Base-by-base conservation (phyloP, 2,888 invertebrate genomes). In the Melanargia galathea region DNA sequence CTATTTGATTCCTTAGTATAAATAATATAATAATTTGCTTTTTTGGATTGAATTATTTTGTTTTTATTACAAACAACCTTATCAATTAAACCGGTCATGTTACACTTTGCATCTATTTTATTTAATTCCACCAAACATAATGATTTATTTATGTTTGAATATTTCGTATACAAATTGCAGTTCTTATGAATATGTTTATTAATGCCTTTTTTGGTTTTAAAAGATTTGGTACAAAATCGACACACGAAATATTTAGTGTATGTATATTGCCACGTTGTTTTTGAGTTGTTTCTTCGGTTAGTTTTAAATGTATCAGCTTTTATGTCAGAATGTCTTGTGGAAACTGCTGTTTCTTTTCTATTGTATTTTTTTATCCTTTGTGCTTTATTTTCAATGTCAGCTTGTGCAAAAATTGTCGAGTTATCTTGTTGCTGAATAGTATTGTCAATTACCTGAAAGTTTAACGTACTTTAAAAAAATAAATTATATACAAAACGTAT, bases 31-130 rank as follows among this genome's bases (percentile, higher is more conserved):
- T 79, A 87, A 45, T 73, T 64, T 0, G 67, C 62, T 64, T 74
- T 71, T 46, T 71, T 65, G 62, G 75, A 70, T 68, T 73, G 65
- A 54, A 86, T 69, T 51, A 89, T 81, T 74, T 75, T 83, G 54
- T 79, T 70, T 26, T 65, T 66, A 66, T 68, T 73, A 48, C 76
- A 70, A 7, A 84, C 81, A 51, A 90, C 81, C 65, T 77, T 73
- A 46, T 76, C 73, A 22, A 54, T 63, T 10, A 67, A 66, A 13
- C 81, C 81, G 18, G 84, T 85, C 35, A 80, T 48, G 68, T 90
- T 90, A 13, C 75, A 73, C 68, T 76, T 77, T 1, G 65, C 60
- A 66, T 87, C 86, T 46, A 79, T 56, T 75, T 80, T 88, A 33
- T 72, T 66, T 18, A 91, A 65, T 22, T 59, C 63, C 1, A 90